Percentiles rank a stretch among this genome's conserved stretches.
These are phyloP conservation scores for Agrotis ipsilon DNA, from an alignment of 2,888 invertebrate species.

Conservation along the genomic window DNA sequence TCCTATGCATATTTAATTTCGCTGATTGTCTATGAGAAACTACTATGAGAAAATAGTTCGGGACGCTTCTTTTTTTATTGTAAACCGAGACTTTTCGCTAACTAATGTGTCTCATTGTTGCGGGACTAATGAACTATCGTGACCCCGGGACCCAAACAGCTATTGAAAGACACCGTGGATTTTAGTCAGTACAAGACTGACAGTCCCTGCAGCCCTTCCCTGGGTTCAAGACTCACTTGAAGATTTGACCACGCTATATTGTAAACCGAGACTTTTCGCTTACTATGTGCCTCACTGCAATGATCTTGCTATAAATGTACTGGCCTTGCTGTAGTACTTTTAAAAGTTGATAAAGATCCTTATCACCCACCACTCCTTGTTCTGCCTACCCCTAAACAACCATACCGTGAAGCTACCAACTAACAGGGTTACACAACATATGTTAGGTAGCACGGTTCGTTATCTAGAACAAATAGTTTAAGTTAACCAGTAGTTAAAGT, in stretches of 20 bases:
- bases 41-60: too few relatives aligned
- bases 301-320: too few relatives aligned
- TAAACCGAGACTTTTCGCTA: background rate
- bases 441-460: conserved; percentile 37
- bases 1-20: too few relatives aligned
- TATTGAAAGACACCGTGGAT: too few relatives aligned
- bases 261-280: background rate
- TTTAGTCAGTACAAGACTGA: too few relatives aligned
- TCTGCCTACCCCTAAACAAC: conserved; percentile 19
- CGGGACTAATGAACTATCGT: too few relatives aligned
- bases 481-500: conserved; percentile 50
- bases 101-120: background rate
- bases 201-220: too few relatives aligned
- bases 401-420: conserved; percentile 36
- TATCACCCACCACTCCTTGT: conserved; percentile 26
- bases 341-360: background rate
- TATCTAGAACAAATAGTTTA: conserved; percentile 55
- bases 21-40: too few relatives aligned
- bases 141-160: too few relatives aligned
- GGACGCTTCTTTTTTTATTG: too few relatives aligned
- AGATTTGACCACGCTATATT: too few relatives aligned
- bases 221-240: too few relatives aligned
- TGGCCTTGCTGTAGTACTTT: background rate
- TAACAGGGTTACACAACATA: conserved; percentile 45
- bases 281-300: background rate